Evolutionary conservation across 2,113 vertebrate genomes (phyloP).

Genomic region (Gallinago paraguaiae): DNA sequence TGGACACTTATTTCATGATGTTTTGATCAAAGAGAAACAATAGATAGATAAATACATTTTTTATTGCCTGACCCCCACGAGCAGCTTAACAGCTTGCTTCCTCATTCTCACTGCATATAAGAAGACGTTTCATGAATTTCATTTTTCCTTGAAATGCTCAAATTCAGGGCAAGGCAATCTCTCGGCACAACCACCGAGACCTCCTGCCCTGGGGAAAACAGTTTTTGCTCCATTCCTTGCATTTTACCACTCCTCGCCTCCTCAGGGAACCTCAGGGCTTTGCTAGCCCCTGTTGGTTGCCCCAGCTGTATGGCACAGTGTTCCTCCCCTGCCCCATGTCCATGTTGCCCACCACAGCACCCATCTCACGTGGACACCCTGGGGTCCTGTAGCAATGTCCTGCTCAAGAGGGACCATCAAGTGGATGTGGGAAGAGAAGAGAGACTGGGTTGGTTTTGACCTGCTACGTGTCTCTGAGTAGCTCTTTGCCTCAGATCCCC

Average conservation of each 20-base stretch:
- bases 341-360: neutral
- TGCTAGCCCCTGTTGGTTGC: neutral
- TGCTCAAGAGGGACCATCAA: neutral
- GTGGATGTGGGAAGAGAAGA: neutral
- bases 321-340: neutral
- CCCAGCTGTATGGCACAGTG: neutral
- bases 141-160: neutral
- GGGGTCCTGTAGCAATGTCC: neutral
- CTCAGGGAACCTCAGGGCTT: neutral
- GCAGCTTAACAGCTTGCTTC: neutral
- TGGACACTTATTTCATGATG: neutral
- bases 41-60: neutral
- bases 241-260: neutral
- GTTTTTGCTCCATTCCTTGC: neutral
- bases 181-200: neutral
- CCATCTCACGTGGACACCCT: neutral
- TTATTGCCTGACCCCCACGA: neutral
- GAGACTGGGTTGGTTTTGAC: neutral
- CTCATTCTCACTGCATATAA: neutral
- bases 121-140: neutral
- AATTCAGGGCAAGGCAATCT: neutral
- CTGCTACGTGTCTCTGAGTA: neutral
- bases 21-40: constrained; percentile 22
- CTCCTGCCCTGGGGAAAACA: neutral
- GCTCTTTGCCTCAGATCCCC: neutral